Evolutionary conservation across 2,113 vertebrate species (phyloP).

Genomic region (Nothoprocta perdicaria): DNA sequence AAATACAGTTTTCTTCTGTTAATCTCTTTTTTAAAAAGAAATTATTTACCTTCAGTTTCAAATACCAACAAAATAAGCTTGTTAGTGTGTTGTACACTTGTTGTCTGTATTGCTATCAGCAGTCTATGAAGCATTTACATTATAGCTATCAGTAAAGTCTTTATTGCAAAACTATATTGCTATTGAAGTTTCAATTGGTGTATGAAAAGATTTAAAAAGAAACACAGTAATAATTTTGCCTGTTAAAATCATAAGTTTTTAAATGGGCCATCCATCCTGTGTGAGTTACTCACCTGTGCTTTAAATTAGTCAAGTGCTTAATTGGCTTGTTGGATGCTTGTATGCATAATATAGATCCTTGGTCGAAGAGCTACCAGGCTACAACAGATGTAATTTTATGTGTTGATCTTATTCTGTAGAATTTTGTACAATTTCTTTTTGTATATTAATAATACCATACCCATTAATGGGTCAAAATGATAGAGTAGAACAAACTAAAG

Average conservation of each 20-base stretch:
- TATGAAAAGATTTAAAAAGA: not conserved
- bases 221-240: not conserved
- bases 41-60: not conserved
- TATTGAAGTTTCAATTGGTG: not conserved
- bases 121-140: not conserved
- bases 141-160: not conserved
- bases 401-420: not conserved
- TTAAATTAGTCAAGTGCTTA: conserved; percentile 48
- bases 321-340: conserved; percentile 43
- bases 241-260: conserved; percentile 1
- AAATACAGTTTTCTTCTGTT: not conserved
- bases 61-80: not conserved
- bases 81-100: not conserved
- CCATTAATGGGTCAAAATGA: not conserved
- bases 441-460: not conserved
- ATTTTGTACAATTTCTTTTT: no score
- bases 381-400: not conserved
- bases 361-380: conserved; percentile 29
- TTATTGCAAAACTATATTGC: not conserved
- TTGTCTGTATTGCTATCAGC: not conserved
- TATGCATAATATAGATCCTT: not conserved
- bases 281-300: conserved; percentile 34
- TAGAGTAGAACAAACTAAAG: not conserved
- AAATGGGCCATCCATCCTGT: conserved; percentile 27
- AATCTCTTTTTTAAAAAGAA: no score